Conservation (phyloP, 2,888 invertebrate genomes). For the Ptilodon capucinus region DNA sequence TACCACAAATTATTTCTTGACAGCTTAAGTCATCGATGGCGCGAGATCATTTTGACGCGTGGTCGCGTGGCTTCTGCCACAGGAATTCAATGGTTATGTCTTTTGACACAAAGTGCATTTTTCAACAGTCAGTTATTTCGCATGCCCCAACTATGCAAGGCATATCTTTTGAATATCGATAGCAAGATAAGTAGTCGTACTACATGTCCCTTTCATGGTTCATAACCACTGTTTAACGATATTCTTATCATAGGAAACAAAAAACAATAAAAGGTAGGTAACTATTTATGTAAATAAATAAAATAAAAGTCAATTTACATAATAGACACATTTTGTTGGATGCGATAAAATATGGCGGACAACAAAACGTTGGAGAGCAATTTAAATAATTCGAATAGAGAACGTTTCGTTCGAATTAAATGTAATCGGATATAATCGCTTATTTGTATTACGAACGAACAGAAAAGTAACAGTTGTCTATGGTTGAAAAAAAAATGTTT, state of each 20-base stretch:
- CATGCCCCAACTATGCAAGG: no score
- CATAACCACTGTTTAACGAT: not conserved
- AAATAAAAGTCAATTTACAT: conserved; percentile 27
- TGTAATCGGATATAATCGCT: conserved; percentile 45
- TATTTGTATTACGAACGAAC: conserved; percentile 42
- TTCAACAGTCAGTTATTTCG: no score
- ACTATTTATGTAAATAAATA: conserved; percentile 5
- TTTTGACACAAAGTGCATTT: no score
- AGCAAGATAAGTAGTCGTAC: no score
- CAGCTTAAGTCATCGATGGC: no score
- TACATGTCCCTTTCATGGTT: not conserved
- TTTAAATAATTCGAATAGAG: conserved; percentile 45
- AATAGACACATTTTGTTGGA: conserved; percentile 39
- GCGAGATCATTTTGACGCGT: no score
- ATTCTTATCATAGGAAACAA: not conserved
- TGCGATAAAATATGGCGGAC: conserved; percentile 13
- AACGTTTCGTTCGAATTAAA: conserved; percentile 26
- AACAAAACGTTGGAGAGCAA: conserved; percentile 28
- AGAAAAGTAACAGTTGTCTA: conserved; percentile 40
- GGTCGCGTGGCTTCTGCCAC: no score
- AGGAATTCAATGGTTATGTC: no score
- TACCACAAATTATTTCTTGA: no score
- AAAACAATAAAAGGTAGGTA: conserved; percentile 1
- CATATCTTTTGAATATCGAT: no score
- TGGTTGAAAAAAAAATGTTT: conserved; percentile 6